Evolutionary conservation across 2,797 vertebrate species (phyloP), one percentile per base, ranked within the genome.

Genomic region (Danio choprae): DNA sequence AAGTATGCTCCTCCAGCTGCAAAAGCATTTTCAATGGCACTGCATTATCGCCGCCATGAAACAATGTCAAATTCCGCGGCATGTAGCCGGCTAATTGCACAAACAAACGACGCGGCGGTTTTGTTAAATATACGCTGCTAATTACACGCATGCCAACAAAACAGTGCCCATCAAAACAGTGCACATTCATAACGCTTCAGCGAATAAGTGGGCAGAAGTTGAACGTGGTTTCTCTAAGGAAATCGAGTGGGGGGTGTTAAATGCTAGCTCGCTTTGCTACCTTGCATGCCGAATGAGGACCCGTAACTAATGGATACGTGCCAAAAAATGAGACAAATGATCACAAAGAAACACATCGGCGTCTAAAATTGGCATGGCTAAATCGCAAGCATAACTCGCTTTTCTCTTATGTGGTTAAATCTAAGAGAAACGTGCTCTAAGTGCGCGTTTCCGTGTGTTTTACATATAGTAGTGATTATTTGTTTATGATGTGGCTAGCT

Each of bases 401-500:
- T 38, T 11, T 36, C 15, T 38, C 8, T 3, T n/a, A 18, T 20
- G 56, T 41, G 9, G 15, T 8, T 11, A 44, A 36, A 51, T 4
- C 3, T 36, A 2, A 3, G 7, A 50, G 8, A 59, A 73, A 36
- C 9, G 6, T 36, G 7, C 11, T 13, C 13, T 7, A 41, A 59
- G 9, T 36, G 6, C 7, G 18, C 6, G 3, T 62, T 40, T 51
- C 41, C 60, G 29, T 51, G 60, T 56, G 50, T 44, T 68, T 60
- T 43, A 20, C 18, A 46, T 58, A 79, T 74, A 83, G 81, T 69
- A 78, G 22, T 74, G 58, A 77, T 91, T 70, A 91, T 87, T 89
- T 94, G 92, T 94, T 94, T 93, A 93, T 90, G 89, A 91, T 89
- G 81, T 64, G 48, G 91, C 89, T 91, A 93, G 91, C 91, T 74